Base-by-base conservation (phyloP, 2,113 vertebrate genomes). In the Cyanoliseus patagonus region DNA sequence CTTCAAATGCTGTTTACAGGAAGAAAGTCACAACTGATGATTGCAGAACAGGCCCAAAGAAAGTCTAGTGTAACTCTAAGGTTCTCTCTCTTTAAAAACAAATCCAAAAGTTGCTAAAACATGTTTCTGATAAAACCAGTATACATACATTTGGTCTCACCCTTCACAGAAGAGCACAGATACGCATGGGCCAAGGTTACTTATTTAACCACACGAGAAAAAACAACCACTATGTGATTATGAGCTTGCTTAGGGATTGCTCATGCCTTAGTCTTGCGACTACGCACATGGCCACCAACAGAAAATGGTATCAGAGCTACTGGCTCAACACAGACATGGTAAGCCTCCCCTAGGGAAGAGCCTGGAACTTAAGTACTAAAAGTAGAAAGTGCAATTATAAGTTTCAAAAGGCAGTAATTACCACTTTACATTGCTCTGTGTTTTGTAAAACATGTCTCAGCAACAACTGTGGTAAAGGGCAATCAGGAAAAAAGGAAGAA, bases 271-370 rank as follows among this genome's bases (percentile, higher is more conserved):
- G 52, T 41, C 61, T 64, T 62, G 47, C 31, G 68, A 51, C 64
- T 44, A 18, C 0, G 0, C 46, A 68, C n/a, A 62, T 19, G 0
- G 0, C 37, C 76, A 59, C 13, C 1, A 11, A 25, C 0, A 0
- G 61, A 75, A 93, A 94, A 88, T 3, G 17, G 17, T 66, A 64
- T 39, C 42, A 42, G 57, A 72, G 57, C 83, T 74, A 51, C 7
- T 27, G 35, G 22, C 53, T 89, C 80, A 68, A 73, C 10, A 57
- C 30, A 92, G 66, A n/a, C 61, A 90, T 25, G 0, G 41, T 19
- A 49, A 73, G 47, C 11, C 22, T 55, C 64, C 83, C 75, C 35
- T 25, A 55, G 18, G 64, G 28, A 92, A 84, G 46, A 86, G 55
- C 16, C 59, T 91, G 49, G 53, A 74, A n/a, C 0, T 0, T 22